These are phyloP conservation scores for Lutjanus campechanus DNA, from an alignment of 2,797 vertebrate genomes.

Conservation along the genomic window DNA sequence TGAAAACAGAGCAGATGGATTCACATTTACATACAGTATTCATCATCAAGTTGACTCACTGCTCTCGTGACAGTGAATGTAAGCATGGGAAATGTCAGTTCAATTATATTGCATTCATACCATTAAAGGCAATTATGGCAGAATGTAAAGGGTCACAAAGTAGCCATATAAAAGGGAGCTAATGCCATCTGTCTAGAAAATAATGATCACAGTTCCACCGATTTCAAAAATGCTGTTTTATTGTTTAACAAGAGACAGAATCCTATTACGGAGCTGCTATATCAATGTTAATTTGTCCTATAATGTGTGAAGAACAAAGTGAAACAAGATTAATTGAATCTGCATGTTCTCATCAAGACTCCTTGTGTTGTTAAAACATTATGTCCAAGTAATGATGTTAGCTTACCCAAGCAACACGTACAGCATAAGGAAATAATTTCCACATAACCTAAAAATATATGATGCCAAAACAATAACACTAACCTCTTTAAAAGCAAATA, in stretches of 20 bases:
- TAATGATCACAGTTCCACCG: conserved; percentile 66
- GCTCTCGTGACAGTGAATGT: conserved; percentile 43
- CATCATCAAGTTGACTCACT: conserved; percentile 57
- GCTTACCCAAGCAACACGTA: conserved; percentile 22
- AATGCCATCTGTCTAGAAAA: conserved; percentile 54
- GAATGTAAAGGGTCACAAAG: conserved; percentile 55
- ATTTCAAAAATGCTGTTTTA: conserved; percentile 60
- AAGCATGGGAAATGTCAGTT: conserved; percentile 68
- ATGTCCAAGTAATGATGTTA: conserved; percentile 23
- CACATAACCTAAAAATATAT: not conserved
- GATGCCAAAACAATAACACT: not conserved
- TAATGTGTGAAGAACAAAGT: conserved; percentile 40
- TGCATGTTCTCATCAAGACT: conserved; percentile 40
- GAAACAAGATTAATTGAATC: conserved; percentile 50
- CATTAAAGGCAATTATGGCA: conserved; percentile 61
- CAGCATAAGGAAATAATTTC: not conserved
- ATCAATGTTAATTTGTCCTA: conserved; percentile 57
- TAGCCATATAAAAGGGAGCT: conserved; percentile 34
- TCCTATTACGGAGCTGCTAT: conserved; percentile 64
- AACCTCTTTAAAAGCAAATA: no score
- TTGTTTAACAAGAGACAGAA: conserved; percentile 60
- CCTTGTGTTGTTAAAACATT: conserved; percentile 23
- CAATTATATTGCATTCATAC: conserved; percentile 67
- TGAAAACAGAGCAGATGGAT: conserved; percentile 46
- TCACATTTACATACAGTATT: conserved; percentile 63